Evolutionary conservation across 1,140 invertebrate genomes (phyloP), one percentile per base, ranked within the genome.

Genomic region (Scaptomyza hsui): DNA sequence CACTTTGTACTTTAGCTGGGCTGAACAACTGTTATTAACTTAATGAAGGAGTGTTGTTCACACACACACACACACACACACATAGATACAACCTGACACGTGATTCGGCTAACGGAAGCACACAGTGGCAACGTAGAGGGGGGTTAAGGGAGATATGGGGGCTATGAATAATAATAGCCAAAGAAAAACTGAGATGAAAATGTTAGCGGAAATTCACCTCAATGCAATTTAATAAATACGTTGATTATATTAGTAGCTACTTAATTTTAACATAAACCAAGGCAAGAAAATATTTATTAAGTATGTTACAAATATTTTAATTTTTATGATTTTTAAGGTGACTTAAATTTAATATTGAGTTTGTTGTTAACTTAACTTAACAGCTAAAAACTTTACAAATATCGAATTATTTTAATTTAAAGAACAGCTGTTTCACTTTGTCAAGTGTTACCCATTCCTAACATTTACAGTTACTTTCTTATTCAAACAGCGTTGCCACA

Each of bases 21-120:
- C n/a, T n/a, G 71, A 41, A 29, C 26, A 88, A 88, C 82, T 82
- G 82, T 88, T 88, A 88, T 88, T 88, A 88, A 88, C 82, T 88
- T 88, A 88, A 88, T 88, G 82, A 88, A 82, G 83, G 82, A 78
- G 83, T 88, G 72, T 67, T 80, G 73, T 53, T 52, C 62, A 49
- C 72, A 57, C 73, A 62, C 77, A 72, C 51, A 41, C 16, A 41
- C 32, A 41, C 10, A 55, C 12, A 37, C 2, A 37, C 32, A n/a
- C 32, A 35, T 12, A 35, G 7, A 32, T 7, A 32, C 29, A 32
- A 85, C 81, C 82, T 88, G 74, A 86, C 82, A 86, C 81, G 82
- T 88, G 82, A 78, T 86, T 75, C 74, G 70, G 9, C 24, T 60
- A 48, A 51, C 68, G 56, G 56, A 72, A 55, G 29, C 44, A 16